These are phyloP conservation scores for Drosophila subquinaria DNA, from an alignment of 2,888 invertebrate genomes.

Conservation along the genomic window DNA sequence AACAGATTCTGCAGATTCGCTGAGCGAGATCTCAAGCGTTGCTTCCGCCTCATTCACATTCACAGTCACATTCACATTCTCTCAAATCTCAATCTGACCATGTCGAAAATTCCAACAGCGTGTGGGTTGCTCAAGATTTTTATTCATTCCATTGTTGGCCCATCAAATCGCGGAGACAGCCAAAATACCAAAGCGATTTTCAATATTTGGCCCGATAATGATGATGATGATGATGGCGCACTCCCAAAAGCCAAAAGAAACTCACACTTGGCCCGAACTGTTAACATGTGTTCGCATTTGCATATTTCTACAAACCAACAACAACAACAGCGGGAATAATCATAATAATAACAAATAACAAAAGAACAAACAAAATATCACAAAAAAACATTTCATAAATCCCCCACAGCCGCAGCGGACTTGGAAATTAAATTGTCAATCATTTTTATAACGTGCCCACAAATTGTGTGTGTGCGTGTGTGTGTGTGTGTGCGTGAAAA, in stretches of 20 bases:
- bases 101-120: constrained; percentile 44
- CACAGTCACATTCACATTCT: constrained; percentile 14
- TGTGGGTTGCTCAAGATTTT: constrained; percentile 71
- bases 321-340: constrained; percentile 25
- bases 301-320: constrained; percentile 61
- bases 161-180: constrained; percentile 52
- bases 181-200: constrained; percentile 45
- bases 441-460: constrained; percentile 76
- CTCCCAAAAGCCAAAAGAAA: constrained; percentile 14
- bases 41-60: constrained; percentile 49
- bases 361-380: constrained; percentile 50
- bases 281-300: constrained; percentile 72
- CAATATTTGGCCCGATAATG: constrained; percentile 4
- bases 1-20: constrained; percentile 56
- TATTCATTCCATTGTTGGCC: constrained; percentile 49
- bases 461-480: constrained; percentile 3
- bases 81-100: constrained; percentile 53
- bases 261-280: constrained; percentile 39
- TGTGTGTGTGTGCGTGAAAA: constrained; percentile 57
- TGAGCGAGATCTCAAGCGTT: constrained; percentile 45
- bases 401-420: constrained; percentile 65
- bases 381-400: constrained; percentile 70
- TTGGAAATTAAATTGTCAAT: constrained; percentile 83
- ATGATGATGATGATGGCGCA: constrained; percentile 50
- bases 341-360: constrained; percentile 53